Base-by-base conservation (phyloP, 2,797 vertebrate species). In the Echeneis naucrates region DNA sequence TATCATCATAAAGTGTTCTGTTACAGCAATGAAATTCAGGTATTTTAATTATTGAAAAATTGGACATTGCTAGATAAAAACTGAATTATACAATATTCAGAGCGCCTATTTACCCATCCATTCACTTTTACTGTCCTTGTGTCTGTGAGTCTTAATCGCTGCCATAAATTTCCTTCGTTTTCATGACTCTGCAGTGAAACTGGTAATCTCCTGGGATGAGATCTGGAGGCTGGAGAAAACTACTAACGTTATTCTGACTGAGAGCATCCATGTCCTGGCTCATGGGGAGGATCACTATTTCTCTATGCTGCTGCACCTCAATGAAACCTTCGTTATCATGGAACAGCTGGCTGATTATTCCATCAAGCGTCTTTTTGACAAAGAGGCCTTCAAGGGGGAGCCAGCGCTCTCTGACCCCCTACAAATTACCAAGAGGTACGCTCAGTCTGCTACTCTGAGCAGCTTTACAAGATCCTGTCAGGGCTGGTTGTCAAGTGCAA, bases 281-380 rank as follows among this genome's bases (percentile, higher is more conserved):
- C 93, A 77, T 11, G 96, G 96, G 40, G 97, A 98, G 58, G 94
- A 97, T 78, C 95, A 98, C 88, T 98, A 97, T 91, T 99, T 99
- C 93, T 99, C 98, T 61, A 98, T 99, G 98, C 95, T 99, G 84
- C 81, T 99, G 85, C 96, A 97, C 85, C 96, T 99, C 30, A 97
- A 91, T 44, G 95, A 99, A 92, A 99, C 98, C 0, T 99, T 97
- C 27, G 90, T 97, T 56, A 95, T 99, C 66, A 99, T 99, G 98
- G 97, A 99, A 76, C 97, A 99, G 88, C 91, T 99, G 77, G 97
- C 98, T 2, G 95, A 95, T 85, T 99, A 97, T 86, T 94, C 97
- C 55, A 91, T 99, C 84, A 94, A 93, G 72, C 97, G 98, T 30
- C 95, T 98, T 77, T 99, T 98, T 76, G 98, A 99, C 90, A 99